A percentile compares a stretch with the other conserved stretches of the same genome.
These are phyloP conservation scores for Frieseomelitta varia DNA, from an alignment of 1,140 invertebrate genomes.

Conservation along the genomic window DNA sequence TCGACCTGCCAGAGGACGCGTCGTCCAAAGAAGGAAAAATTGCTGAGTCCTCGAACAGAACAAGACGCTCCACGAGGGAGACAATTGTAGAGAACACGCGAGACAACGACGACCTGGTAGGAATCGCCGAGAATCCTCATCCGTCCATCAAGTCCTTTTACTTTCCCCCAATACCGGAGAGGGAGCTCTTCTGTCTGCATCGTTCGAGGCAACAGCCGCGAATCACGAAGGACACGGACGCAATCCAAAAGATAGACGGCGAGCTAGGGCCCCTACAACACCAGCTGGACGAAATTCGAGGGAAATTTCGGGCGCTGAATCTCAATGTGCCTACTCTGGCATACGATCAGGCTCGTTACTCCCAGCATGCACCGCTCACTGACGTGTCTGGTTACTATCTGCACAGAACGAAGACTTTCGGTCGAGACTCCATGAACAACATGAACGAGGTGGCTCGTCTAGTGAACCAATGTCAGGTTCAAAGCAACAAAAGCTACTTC, in stretches of 20 bases:
- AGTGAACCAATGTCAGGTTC: too few species aligned
- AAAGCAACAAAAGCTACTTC: neutral
- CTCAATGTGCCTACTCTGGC: neutral
- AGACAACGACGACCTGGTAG: slow-evolving; percentile 46
- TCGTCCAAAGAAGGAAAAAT: neutral
- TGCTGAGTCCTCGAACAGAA: neutral
- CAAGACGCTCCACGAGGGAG: neutral
- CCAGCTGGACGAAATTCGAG: slow-evolving; percentile 60
- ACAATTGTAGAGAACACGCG: neutral
- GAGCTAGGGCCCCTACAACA: slow-evolving; percentile 61
- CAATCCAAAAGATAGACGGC: slow-evolving; percentile 59
- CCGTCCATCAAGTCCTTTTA: slow-evolving; percentile 64
- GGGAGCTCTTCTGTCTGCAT: neutral
- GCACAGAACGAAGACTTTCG: neutral
- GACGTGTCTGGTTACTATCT: slow-evolving; percentile 23
- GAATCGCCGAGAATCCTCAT: slow-evolving; percentile 57
- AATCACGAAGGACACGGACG: slow-evolving; percentile 42
- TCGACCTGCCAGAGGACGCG: neutral
- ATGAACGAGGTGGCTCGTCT: neutral
- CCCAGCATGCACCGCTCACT: neutral
- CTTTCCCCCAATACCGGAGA: slow-evolving; percentile 44
- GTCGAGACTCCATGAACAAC: neutral
- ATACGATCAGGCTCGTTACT: neutral
- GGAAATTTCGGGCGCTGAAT: slow-evolving; percentile 57
- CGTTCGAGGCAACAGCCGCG: neutral